Conservation (phyloP, 2,797 vertebrate species). For the Pangasius macronema region DNA sequence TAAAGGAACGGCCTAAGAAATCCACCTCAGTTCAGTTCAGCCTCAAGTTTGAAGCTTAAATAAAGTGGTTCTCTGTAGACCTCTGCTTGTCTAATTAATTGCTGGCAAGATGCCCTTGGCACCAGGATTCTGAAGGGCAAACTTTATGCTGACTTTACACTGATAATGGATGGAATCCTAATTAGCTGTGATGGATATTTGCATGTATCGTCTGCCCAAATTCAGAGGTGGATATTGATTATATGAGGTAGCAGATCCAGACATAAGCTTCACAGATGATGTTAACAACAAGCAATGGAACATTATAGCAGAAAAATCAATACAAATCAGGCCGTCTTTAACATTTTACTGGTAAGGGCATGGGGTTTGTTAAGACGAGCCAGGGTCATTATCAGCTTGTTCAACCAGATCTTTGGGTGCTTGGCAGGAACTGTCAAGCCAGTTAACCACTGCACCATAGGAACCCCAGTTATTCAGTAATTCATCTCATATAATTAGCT, state of each 20-base stretch:
- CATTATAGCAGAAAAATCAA: not conserved
- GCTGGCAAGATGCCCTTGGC: conserved; percentile 24
- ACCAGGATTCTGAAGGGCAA: conserved; percentile 34
- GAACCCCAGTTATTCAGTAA: conserved; percentile 60
- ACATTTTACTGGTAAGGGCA: not conserved
- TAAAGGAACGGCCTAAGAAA: not conserved
- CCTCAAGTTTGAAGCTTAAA: not conserved
- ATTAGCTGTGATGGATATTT: conserved; percentile 22
- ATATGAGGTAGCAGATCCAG: no score
- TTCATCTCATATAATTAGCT: conserved; percentile 69
- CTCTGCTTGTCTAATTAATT: conserved; percentile 36
- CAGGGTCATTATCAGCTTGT: conserved; percentile 9
- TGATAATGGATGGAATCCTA: conserved; percentile 29
- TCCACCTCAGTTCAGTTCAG: not conserved
- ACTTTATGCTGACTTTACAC: conserved; percentile 12
- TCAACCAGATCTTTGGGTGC: conserved; percentile 20
- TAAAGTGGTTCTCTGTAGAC: not conserved
- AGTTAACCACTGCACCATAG: conserved; percentile 38
- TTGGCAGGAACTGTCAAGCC: conserved; percentile 39
- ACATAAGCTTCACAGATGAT: not conserved
- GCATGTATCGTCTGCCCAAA: conserved; percentile 19
- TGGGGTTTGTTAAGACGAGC: not conserved
- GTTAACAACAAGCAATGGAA: not conserved
- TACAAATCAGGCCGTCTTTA: not conserved
- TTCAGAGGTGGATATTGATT: conserved; percentile 20